A percentile compares a stretch with the other conserved stretches of the same genome.
Evolutionary conservation across 2,797 vertebrate species (phyloP).

Genomic region (Neostethus bicornis): DNA sequence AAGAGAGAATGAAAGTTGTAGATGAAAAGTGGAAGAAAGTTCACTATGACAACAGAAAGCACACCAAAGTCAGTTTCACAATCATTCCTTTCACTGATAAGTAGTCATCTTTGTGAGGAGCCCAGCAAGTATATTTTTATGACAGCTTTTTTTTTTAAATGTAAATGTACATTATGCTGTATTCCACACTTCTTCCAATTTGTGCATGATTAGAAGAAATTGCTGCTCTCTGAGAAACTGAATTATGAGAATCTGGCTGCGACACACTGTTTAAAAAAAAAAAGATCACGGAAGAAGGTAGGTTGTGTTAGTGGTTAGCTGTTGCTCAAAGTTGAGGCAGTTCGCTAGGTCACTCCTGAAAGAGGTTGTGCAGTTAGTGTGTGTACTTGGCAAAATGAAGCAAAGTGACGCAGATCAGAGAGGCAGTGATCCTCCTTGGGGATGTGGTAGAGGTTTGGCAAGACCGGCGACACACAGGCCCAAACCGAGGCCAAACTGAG

Average conservation of each 20-base stretch:
- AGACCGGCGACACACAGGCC: conserved; percentile 50
- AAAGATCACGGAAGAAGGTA: conserved; percentile 42
- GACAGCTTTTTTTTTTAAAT: no score
- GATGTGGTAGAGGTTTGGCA: conserved; percentile 68
- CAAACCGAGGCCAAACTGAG: conserved; percentile 69
- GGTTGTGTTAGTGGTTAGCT: conserved; percentile 47
- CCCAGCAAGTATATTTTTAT: no score
- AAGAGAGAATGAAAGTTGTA: conserved; percentile 45
- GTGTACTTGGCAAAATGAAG: conserved; percentile 61
- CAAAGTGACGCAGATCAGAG: conserved; percentile 59
- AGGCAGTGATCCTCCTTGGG: conserved; percentile 66
- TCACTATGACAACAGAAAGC: conserved; percentile 67
- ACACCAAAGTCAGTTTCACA: conserved; percentile 64
- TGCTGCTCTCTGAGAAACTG: conserved; percentile 34
- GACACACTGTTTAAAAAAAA: conserved; percentile 30
- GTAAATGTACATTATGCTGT: no score
- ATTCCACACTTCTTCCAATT: no score
- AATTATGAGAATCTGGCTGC: conserved; percentile 28
- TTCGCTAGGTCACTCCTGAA: conserved; percentile 64
- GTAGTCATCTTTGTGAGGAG: no score
- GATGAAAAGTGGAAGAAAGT: conserved; percentile 48
- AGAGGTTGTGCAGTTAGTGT: conserved; percentile 59
- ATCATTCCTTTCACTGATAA: no score
- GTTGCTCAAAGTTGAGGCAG: conserved; percentile 60
- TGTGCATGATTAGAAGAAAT: conserved; percentile 19